Evolutionary conservation across 2,797 vertebrate species (phyloP).

Genomic region (Lagocephalus sceleratus): DNA sequence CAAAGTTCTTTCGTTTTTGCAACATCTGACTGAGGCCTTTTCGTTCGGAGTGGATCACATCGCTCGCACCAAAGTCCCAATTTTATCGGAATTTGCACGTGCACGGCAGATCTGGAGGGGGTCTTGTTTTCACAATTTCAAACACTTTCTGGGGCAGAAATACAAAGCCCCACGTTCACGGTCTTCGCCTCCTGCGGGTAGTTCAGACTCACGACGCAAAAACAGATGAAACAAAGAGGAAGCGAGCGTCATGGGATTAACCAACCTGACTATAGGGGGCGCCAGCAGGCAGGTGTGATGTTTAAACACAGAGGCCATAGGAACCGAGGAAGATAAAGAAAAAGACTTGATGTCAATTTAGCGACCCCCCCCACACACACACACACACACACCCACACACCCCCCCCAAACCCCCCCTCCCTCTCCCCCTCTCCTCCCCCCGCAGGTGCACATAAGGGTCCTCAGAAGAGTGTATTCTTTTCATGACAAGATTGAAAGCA

Average conservation of each 20-base stretch:
- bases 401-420: neutral
- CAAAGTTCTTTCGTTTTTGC: slow-evolving; percentile 1
- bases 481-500: slow-evolving; percentile 59
- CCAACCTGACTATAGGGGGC: slow-evolving; percentile 4
- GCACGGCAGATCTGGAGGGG: no score
- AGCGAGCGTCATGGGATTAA: no score
- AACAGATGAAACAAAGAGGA: no score
- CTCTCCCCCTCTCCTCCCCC: slow-evolving; percentile 2
- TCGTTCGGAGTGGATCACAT: no score
- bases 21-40: neutral
- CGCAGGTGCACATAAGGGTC: slow-evolving; percentile 69
- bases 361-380: neutral
- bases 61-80: no score
- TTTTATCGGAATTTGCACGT: no score
- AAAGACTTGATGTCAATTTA: slow-evolving; percentile 40
- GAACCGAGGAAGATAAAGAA: slow-evolving; percentile 19
- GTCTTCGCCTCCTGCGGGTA: no score
- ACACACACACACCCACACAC: neutral
- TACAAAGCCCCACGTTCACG: no score
- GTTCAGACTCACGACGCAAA: no score
- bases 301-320: slow-evolving; percentile 16
- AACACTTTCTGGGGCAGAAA: no score
- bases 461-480: slow-evolving; percentile 59
- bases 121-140: no score
- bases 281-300: neutral